These are phyloP conservation scores for Wiebesia pumilae DNA, from an alignment of 1,140 invertebrate genomes.

Conservation along the genomic window DNA sequence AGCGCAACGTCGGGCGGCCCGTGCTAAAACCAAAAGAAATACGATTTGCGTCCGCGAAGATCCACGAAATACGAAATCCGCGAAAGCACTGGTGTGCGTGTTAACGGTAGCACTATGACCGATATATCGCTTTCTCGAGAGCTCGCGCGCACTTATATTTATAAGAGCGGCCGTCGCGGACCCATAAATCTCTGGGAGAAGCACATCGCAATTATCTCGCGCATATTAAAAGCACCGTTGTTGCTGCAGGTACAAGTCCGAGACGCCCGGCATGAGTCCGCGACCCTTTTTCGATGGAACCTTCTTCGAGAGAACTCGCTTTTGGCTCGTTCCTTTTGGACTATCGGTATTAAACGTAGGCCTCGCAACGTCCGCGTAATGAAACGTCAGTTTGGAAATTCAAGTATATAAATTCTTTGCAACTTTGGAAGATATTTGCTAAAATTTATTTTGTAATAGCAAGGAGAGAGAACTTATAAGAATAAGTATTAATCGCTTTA, in stretches of 20 bases:
- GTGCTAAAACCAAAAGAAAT: not conserved
- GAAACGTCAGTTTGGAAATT: constrained; percentile 2
- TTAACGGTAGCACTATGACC: constrained; percentile 60
- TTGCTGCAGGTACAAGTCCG: constrained; percentile 37
- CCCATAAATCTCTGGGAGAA: constrained; percentile 70
- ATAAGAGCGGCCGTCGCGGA: constrained; percentile 59
- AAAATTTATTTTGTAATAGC: not conserved
- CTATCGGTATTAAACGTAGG: constrained; percentile 4
- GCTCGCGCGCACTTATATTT: constrained; percentile 60
- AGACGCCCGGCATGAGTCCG: not conserved
- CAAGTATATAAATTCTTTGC: not conserved
- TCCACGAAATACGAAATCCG: not conserved
- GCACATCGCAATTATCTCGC: constrained; percentile 71
- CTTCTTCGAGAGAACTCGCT: too few species aligned
- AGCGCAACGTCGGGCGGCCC: too few species aligned
- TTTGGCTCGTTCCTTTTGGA: not conserved
- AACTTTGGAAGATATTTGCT: not conserved
- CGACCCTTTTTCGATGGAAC: not conserved
- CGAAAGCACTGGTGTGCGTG: constrained; percentile 17
- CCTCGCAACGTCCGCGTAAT: constrained; percentile 1
- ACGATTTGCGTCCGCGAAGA: not conserved
- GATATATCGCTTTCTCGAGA: constrained; percentile 47
- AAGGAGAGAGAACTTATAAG: not conserved
- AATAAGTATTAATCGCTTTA: not conserved
- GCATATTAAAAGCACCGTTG: constrained; percentile 70